phyloP scores from a whole-genome alignment of 2,888 invertebrate species.

The Portevinia maculata region DNA sequence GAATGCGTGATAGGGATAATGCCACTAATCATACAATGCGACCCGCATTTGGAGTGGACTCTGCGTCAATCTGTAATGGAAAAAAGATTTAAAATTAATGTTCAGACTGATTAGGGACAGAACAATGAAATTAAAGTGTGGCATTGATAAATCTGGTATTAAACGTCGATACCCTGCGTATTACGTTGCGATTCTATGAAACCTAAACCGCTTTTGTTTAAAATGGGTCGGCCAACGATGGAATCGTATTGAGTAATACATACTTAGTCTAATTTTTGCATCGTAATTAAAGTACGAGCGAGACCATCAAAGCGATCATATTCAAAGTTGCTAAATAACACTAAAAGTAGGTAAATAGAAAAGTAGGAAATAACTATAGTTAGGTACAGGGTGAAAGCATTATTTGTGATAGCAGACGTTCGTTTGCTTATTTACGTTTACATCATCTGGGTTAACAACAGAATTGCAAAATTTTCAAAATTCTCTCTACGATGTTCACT shows the following conservation, averaged over 20 bases:
- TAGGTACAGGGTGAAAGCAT: constrained; percentile 42
- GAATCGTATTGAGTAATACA: not conserved
- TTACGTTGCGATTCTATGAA: constrained; percentile 25
- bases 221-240: not conserved
- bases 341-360: not conserved
- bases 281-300: constrained; percentile 2
- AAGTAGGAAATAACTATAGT: not conserved
- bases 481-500: constrained; percentile 21
- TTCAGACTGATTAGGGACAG: constrained; percentile 3
- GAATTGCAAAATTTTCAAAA: not conserved
- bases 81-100: constrained; percentile 42
- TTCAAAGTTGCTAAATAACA: not conserved
- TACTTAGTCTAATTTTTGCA: constrained; percentile 25
- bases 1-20: constrained; percentile 42
- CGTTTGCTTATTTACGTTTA: not conserved
- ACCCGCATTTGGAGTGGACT: constrained; percentile 55
- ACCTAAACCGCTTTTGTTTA: constrained; percentile 10
- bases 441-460: not conserved
- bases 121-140: constrained; percentile 58
- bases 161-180: not conserved
- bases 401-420: constrained; percentile 18
- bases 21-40: constrained; percentile 45
- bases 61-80: constrained; percentile 63
- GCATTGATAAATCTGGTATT: constrained; percentile 44
- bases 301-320: not conserved